phyloP scores from a whole-genome alignment of 2,113 vertebrate genomes.

The Anarrhichthys ocellatus region DNA sequence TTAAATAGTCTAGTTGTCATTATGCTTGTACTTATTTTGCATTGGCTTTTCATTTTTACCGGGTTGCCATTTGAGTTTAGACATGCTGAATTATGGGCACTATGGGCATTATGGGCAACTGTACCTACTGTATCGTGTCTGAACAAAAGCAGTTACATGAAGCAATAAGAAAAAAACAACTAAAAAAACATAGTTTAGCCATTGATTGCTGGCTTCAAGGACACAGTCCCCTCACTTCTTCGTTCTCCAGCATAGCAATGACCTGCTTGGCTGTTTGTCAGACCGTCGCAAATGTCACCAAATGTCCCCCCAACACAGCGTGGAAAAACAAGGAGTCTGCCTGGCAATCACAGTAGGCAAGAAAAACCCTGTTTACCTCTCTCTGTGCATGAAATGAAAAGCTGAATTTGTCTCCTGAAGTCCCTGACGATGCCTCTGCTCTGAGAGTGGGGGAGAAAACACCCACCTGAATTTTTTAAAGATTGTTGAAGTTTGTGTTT shows the following conservation, averaged over 20 bases:
- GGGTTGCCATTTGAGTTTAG: background rate
- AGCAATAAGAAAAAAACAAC: background rate
- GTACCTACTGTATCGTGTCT: background rate
- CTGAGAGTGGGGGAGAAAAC: slow-evolving; percentile 1
- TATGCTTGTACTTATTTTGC: background rate
- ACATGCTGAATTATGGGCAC: background rate
- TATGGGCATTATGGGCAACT: too few species aligned
- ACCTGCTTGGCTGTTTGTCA: slow-evolving; percentile 41
- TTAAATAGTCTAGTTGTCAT: background rate
- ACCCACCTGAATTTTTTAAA: slow-evolving; percentile 25
- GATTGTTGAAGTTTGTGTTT: slow-evolving; percentile 35
- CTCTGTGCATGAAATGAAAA: slow-evolving; percentile 69
- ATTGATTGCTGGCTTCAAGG: background rate
- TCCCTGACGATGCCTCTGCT: slow-evolving; percentile 28
- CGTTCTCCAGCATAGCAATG: slow-evolving; percentile 29
- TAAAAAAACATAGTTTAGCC: background rate
- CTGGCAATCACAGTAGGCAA: slow-evolving; percentile 49
- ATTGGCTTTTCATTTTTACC: background rate
- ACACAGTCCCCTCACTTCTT: slow-evolving; percentile 16
- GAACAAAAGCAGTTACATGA: background rate
- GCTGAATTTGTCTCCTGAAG: slow-evolving; percentile 54
- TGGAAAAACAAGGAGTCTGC: slow-evolving; percentile 36
- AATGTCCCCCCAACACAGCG: slow-evolving; percentile 30
- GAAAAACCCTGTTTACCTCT: slow-evolving; percentile 49
- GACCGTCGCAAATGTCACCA: slow-evolving; percentile 56